Base-by-base conservation (phyloP, 2,888 invertebrate species). In the Pardosa pseudoannulata region DNA sequence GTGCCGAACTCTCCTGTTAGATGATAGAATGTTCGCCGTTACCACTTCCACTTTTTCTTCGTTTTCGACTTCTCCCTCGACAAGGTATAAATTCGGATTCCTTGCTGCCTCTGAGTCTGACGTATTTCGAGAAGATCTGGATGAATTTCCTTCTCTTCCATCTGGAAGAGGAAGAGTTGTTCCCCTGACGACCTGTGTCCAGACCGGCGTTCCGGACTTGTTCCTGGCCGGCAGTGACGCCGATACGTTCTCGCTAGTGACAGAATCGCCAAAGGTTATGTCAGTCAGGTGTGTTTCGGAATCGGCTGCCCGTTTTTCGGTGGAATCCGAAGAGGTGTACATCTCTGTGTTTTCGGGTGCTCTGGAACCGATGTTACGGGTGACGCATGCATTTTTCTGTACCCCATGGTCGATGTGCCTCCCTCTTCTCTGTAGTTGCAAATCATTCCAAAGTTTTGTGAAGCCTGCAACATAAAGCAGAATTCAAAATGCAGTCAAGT, bases 371-470 rank as follows among this genome's bases (percentile, higher is more conserved):
- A 16, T 16, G 23, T 1, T 29, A 16, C 65, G 0, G 16, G 11
- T 5, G 19, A 5, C 28, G n/a, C 65, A 65, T 0, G 65, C 9
- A 31, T 29, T 31, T 65, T 65, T 31, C 31, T 41, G n/a, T 6
- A 28, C 41, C 11, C 36, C 70, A 41, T 70, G 70, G 23, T 70
- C 41, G 27, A 70, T 28, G n/a, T 70, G 70, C 41, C 41, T 28
- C 13, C 39, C 28, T 41, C 11, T 32, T 70, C 70, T 39, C 27
- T 70, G 70, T 41, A 70, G 62, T 29, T 62, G 73, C 19, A 74
- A 62, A 62, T 74, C 73, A 62, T 56, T 62, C 36, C 50, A 74
- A 27, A 74, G 16, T 27, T 74, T 74, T 11, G 39, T 19, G 23
- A 74, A 62, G 27, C 73, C 73, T 74, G 29, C 5, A 46, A 50